Base-by-base conservation (phyloP, 2,797 vertebrate species). In the Rhadinocentrus ornatus region DNA sequence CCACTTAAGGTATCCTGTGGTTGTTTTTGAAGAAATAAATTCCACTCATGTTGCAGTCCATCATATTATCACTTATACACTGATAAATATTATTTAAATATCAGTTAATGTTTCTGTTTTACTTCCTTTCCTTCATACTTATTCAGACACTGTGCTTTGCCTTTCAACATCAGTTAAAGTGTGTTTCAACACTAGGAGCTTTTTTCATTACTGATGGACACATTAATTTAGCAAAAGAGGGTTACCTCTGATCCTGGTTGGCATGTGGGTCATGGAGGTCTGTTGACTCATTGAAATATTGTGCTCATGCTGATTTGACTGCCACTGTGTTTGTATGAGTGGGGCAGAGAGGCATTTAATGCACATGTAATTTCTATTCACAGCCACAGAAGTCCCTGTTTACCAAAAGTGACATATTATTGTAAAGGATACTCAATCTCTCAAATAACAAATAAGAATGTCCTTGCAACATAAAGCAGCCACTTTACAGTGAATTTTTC, bases 1-100 rank as follows among this genome's bases (percentile, higher is more conserved):
- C 90, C 82, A 73, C 89, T 86, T 93, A 94, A 94, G 94, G 92
- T 85, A 90, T 86, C 86, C 76, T 92, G 91, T 91, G 94, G 93
- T 94, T 81, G 78, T 87, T 89, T 77, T 72, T 62, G 34, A 60
- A 69, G 81, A 81, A 89, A 89, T 81, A 73, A 89, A 90, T 87
- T n/a, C 46, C 46, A 48, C 46, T 48, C 46, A n/a, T 48, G 46
- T 48, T 48, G n/a, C 46, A 48, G 46, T 48, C 46, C 20, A 22
- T 22, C 46, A 48, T 22, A 22, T 22, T 41, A 65, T 59, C 53
- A 20, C 13, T 27, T 26, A 27, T n/a, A 56, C 15, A 31, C 13
- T 6, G 6, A 31, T 31, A 26, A 62, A 57, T 60, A 37, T 31
- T 37, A 37, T 52, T 44, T 24, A 56, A 15, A 53, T 77, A 41